A percentile compares a stretch with the other conserved stretches of the same genome.
Conservation (phyloP, 2,888 invertebrate genomes). For the Agrypnus murinus region DNA sequence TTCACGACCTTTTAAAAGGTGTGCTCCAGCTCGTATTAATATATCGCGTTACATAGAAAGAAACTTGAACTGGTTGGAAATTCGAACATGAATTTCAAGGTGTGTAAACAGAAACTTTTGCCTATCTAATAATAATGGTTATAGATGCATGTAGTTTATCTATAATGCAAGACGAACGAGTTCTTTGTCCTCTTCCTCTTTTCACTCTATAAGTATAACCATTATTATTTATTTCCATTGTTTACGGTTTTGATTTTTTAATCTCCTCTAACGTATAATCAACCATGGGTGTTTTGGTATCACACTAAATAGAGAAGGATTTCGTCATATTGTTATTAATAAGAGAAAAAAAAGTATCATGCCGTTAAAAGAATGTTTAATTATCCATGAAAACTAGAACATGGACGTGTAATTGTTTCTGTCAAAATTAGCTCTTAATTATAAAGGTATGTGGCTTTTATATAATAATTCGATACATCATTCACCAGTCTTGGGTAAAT, state of each 20-base stretch:
- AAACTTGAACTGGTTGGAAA: slow-evolving; percentile 30
- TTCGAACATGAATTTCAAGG: slow-evolving; percentile 27
- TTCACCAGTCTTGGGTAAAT: no score
- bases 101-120: slow-evolving; percentile 16
- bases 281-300: slow-evolving; percentile 1
- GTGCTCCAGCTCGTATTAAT: not conserved
- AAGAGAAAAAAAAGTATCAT: no score
- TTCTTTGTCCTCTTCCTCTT: no score
- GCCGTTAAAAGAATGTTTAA: no score
- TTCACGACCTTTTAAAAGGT: slow-evolving; percentile 29
- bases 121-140: not conserved
- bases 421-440: no score
- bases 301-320: not conserved
- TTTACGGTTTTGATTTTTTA: slow-evolving; percentile 4
- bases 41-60: slow-evolving; percentile 17
- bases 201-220: no score
- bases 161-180: not conserved
- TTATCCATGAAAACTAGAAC: no score
- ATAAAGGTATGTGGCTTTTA: no score
- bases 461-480: no score
- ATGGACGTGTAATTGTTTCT: no score
- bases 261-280: slow-evolving; percentile 9
- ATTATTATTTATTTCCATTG: slow-evolving; percentile 7
- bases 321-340: no score
- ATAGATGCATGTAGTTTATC: not conserved